These are phyloP conservation scores for Entelurus aequoreus DNA, from an alignment of 2,113 vertebrate genomes.

Conservation along the genomic window DNA sequence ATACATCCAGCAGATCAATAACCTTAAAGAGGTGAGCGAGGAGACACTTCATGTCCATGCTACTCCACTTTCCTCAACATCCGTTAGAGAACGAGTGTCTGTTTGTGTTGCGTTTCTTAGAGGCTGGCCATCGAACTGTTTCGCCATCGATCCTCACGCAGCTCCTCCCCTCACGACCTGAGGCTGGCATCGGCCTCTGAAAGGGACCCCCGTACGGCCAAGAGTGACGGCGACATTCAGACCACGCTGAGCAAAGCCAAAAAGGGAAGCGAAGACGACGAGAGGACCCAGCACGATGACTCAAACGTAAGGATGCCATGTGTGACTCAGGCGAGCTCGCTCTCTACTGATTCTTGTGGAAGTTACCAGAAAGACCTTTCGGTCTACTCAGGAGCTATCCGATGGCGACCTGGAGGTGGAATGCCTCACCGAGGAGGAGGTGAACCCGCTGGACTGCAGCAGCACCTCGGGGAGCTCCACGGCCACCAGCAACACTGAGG, in stretches of 20 bases:
- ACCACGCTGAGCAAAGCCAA: conserved; percentile 67
- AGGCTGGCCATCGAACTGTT: conserved; percentile 92
- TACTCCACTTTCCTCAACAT: too few species aligned
- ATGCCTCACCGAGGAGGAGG: conserved; percentile 88
- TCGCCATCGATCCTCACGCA: conserved; percentile 85
- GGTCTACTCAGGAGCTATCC: conserved; percentile 80
- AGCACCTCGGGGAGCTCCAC: conserved; percentile 96
- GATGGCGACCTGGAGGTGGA: conserved; percentile 95
- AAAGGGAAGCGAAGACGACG: conserved; percentile 72
- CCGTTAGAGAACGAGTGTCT: too few species aligned
- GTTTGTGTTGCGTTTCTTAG: conserved; percentile 63
- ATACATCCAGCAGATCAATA: conserved; percentile 96
- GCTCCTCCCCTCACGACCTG: conserved; percentile 85
- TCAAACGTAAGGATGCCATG: conserved; percentile 78
- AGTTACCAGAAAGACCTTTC: too few species aligned
- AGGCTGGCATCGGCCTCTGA: conserved; percentile 73
- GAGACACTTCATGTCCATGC: too few species aligned
- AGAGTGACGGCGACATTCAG: conserved; percentile 61
- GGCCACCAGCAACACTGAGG: conserved; percentile 96
- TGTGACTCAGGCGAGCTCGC: not conserved
- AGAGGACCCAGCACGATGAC: conserved; percentile 87
- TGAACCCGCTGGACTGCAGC: conserved; percentile 91
- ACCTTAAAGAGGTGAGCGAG: conserved; percentile 86
- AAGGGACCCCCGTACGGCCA: conserved; percentile 74
- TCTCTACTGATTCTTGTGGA: not conserved